phyloP scores from a whole-genome alignment of 2,888 invertebrate species.

The Pyralis farinalis region DNA sequence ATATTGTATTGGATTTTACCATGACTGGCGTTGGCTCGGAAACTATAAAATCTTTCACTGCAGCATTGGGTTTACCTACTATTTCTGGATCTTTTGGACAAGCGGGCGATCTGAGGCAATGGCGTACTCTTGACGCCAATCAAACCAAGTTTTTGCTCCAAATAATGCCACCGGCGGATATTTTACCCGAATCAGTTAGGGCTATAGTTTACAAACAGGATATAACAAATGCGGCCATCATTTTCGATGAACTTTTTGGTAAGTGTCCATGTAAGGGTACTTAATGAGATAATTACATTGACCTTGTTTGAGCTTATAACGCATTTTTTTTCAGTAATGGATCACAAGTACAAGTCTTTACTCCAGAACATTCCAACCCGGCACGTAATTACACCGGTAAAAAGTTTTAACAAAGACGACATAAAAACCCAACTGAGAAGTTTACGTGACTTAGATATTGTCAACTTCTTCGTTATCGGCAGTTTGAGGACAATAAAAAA shows the following conservation, averaged over 20 bases:
- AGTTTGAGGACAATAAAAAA: slow-evolving; percentile 85
- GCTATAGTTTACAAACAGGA: slow-evolving; percentile 91
- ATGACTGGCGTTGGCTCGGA: slow-evolving; percentile 91
- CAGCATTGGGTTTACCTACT: slow-evolving; percentile 90
- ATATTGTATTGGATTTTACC: slow-evolving; percentile 91
- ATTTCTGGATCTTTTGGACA: slow-evolving; percentile 93
- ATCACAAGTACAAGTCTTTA: slow-evolving; percentile 95
- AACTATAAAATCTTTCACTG: slow-evolving; percentile 91
- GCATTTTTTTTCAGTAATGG: slow-evolving; percentile 85
- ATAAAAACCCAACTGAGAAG: slow-evolving; percentile 86
- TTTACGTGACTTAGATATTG: slow-evolving; percentile 90
- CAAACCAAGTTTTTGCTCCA: slow-evolving; percentile 90
- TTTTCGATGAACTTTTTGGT: slow-evolving; percentile 94
- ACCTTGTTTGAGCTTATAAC: slow-evolving; percentile 18
- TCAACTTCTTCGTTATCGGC: slow-evolving; percentile 93
- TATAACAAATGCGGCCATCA: slow-evolving; percentile 94
- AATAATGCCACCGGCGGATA: slow-evolving; percentile 91
- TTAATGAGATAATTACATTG: slow-evolving; percentile 5
- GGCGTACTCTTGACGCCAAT: slow-evolving; percentile 86
- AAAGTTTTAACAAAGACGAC: slow-evolving; percentile 80
- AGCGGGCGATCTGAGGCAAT: slow-evolving; percentile 90
- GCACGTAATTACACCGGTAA: slow-evolving; percentile 89
- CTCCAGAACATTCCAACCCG: slow-evolving; percentile 94
- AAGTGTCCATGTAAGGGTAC: too few relatives aligned
- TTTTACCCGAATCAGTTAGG: slow-evolving; percentile 91